Conservation (phyloP, 1,140 invertebrate species). For the Rhopalosiphum maidis region DNA sequence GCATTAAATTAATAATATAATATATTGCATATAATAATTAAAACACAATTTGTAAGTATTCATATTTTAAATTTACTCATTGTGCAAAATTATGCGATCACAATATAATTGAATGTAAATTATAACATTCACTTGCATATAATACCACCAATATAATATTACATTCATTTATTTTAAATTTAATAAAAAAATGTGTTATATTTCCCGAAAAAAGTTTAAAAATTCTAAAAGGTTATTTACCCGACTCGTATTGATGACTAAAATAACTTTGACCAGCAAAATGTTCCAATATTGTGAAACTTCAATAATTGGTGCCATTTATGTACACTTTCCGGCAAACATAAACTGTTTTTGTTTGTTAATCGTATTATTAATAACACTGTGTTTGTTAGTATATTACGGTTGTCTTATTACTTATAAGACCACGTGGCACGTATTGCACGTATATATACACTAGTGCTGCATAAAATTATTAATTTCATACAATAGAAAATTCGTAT, state of each 20-base stretch:
- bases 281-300: background rate
- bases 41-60: background rate
- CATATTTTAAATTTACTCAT: background rate
- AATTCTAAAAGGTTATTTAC: too few relatives aligned
- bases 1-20: background rate
- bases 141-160: background rate
- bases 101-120: background rate
- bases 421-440: background rate
- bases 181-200: background rate
- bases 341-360: background rate
- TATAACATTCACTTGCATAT: background rate
- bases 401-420: slow-evolving; percentile 9
- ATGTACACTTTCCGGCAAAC: background rate
- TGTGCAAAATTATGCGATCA: background rate
- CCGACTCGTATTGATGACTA: background rate
- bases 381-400: background rate
- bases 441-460: background rate
- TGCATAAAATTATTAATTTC: background rate
- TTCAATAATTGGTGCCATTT: background rate
- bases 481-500: background rate
- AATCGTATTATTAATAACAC: background rate
- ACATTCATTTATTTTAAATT: background rate
- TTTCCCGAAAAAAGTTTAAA: background rate
- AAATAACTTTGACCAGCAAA: background rate
- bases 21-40: background rate